These are phyloP conservation scores for Chelonoidis abingdonii DNA, from an alignment of 2,113 vertebrate genomes.

Conservation along the genomic window DNA sequence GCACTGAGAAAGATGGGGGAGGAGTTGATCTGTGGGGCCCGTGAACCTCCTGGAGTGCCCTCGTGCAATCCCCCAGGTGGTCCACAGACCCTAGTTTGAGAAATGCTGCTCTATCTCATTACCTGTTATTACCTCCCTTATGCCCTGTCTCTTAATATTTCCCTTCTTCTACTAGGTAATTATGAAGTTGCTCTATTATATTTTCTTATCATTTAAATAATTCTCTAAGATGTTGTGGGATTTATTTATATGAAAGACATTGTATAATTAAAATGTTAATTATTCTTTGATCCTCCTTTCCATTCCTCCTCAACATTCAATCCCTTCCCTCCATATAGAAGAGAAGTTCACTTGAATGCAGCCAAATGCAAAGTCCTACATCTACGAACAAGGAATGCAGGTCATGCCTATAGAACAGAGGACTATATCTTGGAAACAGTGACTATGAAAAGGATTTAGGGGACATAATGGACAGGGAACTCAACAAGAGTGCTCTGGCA, in stretches of 20 bases:
- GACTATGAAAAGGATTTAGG: not conserved
- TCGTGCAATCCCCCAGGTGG: too few species aligned
- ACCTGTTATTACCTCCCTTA: not conserved
- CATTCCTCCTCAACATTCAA: not conserved
- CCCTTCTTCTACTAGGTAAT: not conserved
- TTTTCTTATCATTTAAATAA: not conserved
- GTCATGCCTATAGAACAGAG: not conserved
- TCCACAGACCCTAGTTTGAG: too few species aligned
- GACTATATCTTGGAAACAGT: not conserved
- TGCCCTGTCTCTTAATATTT: too few species aligned
- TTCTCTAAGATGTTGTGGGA: not conserved
- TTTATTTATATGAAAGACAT: not conserved
- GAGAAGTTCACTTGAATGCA: not conserved
- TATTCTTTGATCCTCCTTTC: not conserved
- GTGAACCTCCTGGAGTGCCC: too few species aligned
- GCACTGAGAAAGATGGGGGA: too few species aligned
- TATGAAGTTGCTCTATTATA: not conserved
- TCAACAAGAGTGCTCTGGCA: not conserved
- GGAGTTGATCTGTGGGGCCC: too few species aligned
- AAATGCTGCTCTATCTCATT: not conserved
- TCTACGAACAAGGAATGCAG: not conserved
- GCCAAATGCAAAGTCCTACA: not conserved
- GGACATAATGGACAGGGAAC: not conserved
- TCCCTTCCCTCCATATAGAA: rapidly evolving
- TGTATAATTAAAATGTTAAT: not conserved